Evolutionary conservation across 2,888 invertebrate species (phyloP).

Genomic region (Drosophila buzzatii): DNA sequence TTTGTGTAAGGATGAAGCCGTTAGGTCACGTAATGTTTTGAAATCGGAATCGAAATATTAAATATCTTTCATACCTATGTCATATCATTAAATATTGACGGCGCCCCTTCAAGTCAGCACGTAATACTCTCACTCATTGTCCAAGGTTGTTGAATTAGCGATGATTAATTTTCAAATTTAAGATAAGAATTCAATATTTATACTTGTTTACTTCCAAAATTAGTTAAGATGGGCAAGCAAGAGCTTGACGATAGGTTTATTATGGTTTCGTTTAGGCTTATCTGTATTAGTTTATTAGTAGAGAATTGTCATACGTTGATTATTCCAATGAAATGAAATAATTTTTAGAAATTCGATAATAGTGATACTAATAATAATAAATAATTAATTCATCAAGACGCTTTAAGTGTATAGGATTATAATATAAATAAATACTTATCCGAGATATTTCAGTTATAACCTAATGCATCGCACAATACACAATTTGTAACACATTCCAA

Average conservation of each 20-base stretch:
- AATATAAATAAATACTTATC: too few relatives aligned
- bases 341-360: too few relatives aligned
- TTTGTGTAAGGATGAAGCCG: neutral
- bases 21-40: neutral
- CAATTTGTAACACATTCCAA: neutral
- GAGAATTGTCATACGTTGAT: neutral
- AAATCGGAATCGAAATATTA: neutral
- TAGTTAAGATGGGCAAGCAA: neutral
- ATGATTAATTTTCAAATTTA: neutral
- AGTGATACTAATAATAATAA: too few relatives aligned
- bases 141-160: neutral
- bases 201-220: neutral
- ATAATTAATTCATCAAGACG: too few relatives aligned
- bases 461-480: neutral
- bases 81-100: neutral
- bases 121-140: constrained; percentile 1
- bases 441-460: too few relatives aligned
- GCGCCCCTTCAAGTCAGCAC: neutral
- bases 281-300: neutral
- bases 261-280: neutral
- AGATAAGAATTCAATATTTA: constrained; percentile 3
- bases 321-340: too few relatives aligned
- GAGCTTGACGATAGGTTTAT: neutral
- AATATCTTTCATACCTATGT: neutral
- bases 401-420: too few relatives aligned